These are phyloP conservation scores for Melanotaenia nigrans DNA, from an alignment of 2,797 vertebrate species.

Conservation along the genomic window DNA sequence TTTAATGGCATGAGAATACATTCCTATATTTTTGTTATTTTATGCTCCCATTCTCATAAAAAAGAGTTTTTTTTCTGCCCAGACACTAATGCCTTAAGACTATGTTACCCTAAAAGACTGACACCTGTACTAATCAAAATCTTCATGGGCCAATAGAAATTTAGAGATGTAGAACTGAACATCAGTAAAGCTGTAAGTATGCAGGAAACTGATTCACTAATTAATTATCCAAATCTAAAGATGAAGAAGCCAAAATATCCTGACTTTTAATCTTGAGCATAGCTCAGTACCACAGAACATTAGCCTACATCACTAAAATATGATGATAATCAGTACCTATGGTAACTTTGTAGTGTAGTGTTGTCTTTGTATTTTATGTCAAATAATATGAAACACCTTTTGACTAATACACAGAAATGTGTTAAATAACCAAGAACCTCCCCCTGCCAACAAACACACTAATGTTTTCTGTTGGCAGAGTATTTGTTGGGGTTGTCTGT, in stretches of 20 bases:
- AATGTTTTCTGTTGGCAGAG: constrained; percentile 51
- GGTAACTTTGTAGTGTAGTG: neutral
- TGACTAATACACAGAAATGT: neutral
- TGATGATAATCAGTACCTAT: neutral
- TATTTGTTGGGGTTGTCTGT: constrained; percentile 63
- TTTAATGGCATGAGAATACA: too few relatives aligned
- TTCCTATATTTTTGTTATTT: neutral
- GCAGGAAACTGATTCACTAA: too few relatives aligned
- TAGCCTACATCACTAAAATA: neutral
- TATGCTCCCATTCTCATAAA: neutral
- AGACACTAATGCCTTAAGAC: neutral
- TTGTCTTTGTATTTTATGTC: neutral
- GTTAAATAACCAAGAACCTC: constrained; percentile 6
- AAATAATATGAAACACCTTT: neutral
- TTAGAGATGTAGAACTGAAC: too few relatives aligned
- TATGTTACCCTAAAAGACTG: neutral
- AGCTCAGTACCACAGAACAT: neutral
- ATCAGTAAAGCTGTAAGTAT: too few relatives aligned
- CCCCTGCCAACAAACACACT: constrained; percentile 44
- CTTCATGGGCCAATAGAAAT: neutral
- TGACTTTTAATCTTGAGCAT: neutral
- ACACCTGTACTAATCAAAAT: neutral
- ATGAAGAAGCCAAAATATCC: neutral
- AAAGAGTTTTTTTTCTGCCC: neutral
- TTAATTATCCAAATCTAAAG: too few relatives aligned